These are phyloP conservation scores for Mimas tiliae DNA, from an alignment of 2,888 invertebrate species.

Conservation along the genomic window DNA sequence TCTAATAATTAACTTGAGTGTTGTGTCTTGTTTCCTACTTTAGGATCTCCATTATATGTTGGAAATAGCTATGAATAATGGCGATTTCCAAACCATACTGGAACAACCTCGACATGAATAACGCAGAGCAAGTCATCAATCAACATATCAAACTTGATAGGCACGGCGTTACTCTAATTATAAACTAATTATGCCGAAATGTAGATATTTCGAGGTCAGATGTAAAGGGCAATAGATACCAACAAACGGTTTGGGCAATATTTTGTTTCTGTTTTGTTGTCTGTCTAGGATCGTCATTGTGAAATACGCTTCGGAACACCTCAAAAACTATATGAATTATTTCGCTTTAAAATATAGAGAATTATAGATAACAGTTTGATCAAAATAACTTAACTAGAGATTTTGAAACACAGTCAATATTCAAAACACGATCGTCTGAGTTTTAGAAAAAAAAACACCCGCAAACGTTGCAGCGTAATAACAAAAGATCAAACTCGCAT, in stretches of 20 bases:
- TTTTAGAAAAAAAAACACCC: background rate
- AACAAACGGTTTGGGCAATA: background rate
- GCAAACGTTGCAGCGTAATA: background rate
- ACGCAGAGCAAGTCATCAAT: conserved; percentile 53
- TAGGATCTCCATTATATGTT: too few relatives aligned
- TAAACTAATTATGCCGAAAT: conserved; percentile 63
- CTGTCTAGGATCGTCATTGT: background rate
- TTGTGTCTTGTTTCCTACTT: too few relatives aligned
- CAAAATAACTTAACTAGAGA: too few relatives aligned
- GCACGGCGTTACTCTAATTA: conserved; percentile 56
- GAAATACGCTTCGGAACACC: background rate
- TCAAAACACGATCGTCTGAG: background rate
- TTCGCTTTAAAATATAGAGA: too few relatives aligned
- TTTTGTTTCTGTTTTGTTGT: background rate
- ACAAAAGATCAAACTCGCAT: conserved; percentile 6
- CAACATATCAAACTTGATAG: conserved; percentile 50
- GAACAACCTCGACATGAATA: conserved; percentile 33
- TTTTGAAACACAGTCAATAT: too few relatives aligned
- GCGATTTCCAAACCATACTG: background rate
- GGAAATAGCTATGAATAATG: background rate
- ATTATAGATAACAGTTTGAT: too few relatives aligned
- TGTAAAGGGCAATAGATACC: conserved; percentile 3
- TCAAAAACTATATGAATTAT: background rate
- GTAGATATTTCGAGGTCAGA: conserved; percentile 48
- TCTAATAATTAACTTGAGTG: too few relatives aligned